phyloP scores from a whole-genome alignment of 2,797 vertebrate genomes.

The Euthynnus affinis region DNA sequence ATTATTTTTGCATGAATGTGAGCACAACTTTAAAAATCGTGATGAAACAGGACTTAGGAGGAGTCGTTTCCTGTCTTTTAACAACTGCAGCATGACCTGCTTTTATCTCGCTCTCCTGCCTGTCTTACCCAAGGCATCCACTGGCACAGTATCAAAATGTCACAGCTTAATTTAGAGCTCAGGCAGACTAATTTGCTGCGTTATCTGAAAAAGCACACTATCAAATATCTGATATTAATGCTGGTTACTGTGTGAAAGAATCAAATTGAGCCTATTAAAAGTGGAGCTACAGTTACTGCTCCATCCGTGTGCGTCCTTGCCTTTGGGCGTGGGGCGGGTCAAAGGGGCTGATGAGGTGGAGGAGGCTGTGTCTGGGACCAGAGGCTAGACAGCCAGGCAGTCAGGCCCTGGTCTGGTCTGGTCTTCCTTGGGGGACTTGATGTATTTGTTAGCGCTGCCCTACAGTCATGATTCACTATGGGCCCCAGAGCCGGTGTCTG shows the following conservation, averaged over 20 bases:
- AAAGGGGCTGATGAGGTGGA: slow-evolving; percentile 43
- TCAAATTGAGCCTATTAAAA: slow-evolving; percentile 37
- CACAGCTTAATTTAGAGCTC: slow-evolving; percentile 68
- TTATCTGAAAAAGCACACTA: slow-evolving; percentile 63
- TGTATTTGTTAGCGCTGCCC: slow-evolving; percentile 77
- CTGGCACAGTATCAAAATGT: slow-evolving; percentile 69
- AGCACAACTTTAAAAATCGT: slow-evolving; percentile 21
- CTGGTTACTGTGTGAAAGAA: slow-evolving; percentile 39
- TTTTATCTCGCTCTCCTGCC: slow-evolving; percentile 53
- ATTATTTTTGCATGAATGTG: slow-evolving; percentile 22
- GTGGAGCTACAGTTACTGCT: neutral
- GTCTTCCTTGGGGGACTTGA: slow-evolving; percentile 68
- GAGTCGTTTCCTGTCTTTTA: slow-evolving; percentile 43
- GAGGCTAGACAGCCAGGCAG: slow-evolving; percentile 54
- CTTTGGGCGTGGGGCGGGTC: slow-evolving; percentile 31
- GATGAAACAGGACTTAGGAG: slow-evolving; percentile 25
- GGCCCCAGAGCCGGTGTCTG: slow-evolving; percentile 56
- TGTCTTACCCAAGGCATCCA: slow-evolving; percentile 53
- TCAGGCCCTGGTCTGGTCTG: slow-evolving; percentile 27
- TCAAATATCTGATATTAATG: slow-evolving; percentile 65
- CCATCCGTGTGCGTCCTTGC: slow-evolving; percentile 21
- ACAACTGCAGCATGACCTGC: slow-evolving; percentile 56
- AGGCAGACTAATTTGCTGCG: slow-evolving; percentile 56
- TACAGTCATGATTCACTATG: slow-evolving; percentile 69
- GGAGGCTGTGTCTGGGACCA: slow-evolving; percentile 55